A percentile compares a stretch with the other conserved stretches of the same genome.
Evolutionary conservation across 2,113 vertebrate species (phyloP).

Genomic region (Poicephalus meyeri): DNA sequence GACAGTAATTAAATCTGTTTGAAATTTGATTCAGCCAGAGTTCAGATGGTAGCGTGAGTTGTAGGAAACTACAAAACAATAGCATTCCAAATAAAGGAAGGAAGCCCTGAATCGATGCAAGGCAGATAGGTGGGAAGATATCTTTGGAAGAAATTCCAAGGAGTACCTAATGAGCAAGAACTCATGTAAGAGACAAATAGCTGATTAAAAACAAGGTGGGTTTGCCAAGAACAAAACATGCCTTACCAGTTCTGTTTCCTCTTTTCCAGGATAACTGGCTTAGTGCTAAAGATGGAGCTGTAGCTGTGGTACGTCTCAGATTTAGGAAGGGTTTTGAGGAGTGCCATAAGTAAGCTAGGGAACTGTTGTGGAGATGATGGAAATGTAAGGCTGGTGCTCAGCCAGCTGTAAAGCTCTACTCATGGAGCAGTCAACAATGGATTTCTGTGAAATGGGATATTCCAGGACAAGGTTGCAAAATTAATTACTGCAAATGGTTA

Average conservation of each 20-base stretch:
- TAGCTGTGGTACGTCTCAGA: background rate
- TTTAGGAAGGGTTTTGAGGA: background rate
- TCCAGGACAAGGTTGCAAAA: background rate
- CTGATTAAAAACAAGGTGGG: background rate
- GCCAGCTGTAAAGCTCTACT: background rate
- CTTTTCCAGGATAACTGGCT: background rate
- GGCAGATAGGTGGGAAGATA: background rate
- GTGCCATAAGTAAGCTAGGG: background rate
- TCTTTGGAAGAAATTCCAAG: background rate
- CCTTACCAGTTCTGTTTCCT: background rate
- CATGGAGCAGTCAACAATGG: background rate
- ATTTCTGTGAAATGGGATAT: background rate
- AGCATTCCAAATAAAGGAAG: conserved; percentile 27
- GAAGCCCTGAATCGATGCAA: background rate
- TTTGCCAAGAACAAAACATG: conserved; percentile 6
- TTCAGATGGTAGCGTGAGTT: background rate
- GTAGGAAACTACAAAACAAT: conserved; percentile 22
- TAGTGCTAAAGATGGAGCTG: background rate
- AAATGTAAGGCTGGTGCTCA: background rate
- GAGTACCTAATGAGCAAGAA: background rate
- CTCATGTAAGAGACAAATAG: background rate
- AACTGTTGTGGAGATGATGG: background rate
- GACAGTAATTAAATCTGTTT: background rate
- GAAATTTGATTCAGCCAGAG: conserved; percentile 7
- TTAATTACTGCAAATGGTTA: background rate